Conservation (phyloP, 2,888 invertebrate genomes). For the Drosophila mimica region DNA sequence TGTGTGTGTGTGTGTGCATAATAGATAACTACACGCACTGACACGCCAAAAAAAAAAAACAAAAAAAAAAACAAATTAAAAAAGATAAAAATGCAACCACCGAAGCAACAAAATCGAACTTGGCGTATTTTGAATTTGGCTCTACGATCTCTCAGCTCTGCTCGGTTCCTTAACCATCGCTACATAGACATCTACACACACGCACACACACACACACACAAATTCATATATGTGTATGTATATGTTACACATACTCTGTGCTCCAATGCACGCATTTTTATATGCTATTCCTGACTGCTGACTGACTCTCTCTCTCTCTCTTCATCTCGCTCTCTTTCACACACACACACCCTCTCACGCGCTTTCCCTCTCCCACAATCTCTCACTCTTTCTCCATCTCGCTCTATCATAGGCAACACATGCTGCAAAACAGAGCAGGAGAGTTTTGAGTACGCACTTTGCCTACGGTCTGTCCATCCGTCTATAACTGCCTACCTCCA, state of each 20-base stretch:
- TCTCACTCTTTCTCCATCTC: neutral
- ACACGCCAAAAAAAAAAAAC: constrained; percentile 1
- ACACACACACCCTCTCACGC: neutral
- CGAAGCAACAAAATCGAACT: constrained; percentile 2
- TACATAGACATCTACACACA: neutral
- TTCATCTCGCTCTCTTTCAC: neutral
- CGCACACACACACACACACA: neutral
- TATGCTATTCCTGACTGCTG: neutral
- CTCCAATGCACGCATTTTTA: constrained; percentile 5
- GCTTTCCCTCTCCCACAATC: neutral
- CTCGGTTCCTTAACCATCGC: neutral
- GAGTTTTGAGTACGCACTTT: constrained; percentile 52
- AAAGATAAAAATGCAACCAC: neutral
- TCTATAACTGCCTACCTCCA: constrained; percentile 9
- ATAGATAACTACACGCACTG: neutral
- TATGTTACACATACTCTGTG: constrained; percentile 1
- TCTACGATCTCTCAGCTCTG: neutral
- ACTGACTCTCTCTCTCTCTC: neutral
- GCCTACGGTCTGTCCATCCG: constrained; percentile 43
- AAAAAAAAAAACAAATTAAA: neutral
- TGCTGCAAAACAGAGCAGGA: constrained; percentile 1
- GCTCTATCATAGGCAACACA: neutral
- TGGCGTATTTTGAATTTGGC: constrained; percentile 1
- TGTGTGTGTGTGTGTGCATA: neutral
- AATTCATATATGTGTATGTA: neutral